phyloP scores from a whole-genome alignment of 1,140 invertebrate genomes.

The Vanessa tameamea region DNA sequence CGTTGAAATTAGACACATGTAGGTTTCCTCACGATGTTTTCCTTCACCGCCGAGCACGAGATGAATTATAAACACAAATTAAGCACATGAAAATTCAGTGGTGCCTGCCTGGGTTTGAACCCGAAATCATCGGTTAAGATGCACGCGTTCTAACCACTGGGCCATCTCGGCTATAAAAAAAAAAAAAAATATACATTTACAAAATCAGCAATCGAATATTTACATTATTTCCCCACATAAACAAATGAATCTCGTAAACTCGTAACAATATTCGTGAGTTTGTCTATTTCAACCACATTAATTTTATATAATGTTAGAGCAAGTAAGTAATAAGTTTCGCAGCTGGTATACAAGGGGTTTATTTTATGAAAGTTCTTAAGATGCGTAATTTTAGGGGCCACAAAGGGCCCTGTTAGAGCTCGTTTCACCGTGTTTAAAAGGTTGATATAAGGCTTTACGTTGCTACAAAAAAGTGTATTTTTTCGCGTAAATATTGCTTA shows the following conservation, averaged over 20 bases:
- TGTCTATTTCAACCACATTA: conserved; percentile 15
- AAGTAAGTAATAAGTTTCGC: conserved; percentile 3
- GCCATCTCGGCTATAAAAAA: too few relatives aligned
- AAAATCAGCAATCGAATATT: too few relatives aligned
- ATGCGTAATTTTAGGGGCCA: conserved; percentile 36
- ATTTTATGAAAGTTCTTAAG: conserved; percentile 28
- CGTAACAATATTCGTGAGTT: not conserved
- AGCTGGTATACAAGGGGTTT: conserved; percentile 18
- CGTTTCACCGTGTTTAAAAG: conserved; percentile 42
- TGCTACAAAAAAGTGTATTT: conserved; percentile 40
- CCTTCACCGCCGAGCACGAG: too few relatives aligned
- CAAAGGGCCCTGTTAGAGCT: conserved; percentile 35
- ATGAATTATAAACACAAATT: too few relatives aligned
- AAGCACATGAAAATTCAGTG: too few relatives aligned
- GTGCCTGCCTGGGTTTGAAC: too few relatives aligned
- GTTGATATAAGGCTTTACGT: conserved; percentile 45
- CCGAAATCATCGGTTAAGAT: too few relatives aligned
- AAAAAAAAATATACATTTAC: too few relatives aligned
- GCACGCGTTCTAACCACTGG: too few relatives aligned
- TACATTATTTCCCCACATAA: not conserved
- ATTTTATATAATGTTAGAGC: conserved; percentile 10
- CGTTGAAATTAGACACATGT: too few relatives aligned
- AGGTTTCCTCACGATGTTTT: too few relatives aligned
- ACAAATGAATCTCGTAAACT: not conserved
- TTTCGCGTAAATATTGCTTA: conserved; percentile 51